phyloP scores from a whole-genome alignment of 1,140 invertebrate species.

The Cataglyphis hispanica region DNA sequence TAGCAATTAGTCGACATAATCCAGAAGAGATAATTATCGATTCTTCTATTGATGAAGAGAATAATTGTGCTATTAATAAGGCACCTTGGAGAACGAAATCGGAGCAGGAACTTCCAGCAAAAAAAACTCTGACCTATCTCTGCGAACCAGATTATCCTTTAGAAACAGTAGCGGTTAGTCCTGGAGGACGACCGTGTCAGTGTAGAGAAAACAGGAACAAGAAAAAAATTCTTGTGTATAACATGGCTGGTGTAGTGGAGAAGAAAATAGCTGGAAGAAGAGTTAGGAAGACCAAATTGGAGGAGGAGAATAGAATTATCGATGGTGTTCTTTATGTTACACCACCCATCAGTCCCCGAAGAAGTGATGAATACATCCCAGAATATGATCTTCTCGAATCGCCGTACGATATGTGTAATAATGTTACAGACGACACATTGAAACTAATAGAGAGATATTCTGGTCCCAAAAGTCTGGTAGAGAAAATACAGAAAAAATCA shows the following conservation, averaged over 20 bases:
- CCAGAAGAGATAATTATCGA: not conserved
- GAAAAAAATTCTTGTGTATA: constrained; percentile 75
- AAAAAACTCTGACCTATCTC: constrained; percentile 77
- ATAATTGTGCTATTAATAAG: not conserved
- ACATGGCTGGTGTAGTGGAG: constrained; percentile 60
- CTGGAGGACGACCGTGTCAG: constrained; percentile 74
- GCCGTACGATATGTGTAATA: constrained; percentile 70
- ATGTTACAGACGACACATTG: constrained; percentile 24
- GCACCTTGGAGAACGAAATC: constrained; percentile 72
- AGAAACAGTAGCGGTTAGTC: constrained; percentile 67
- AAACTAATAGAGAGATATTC: constrained; percentile 59
- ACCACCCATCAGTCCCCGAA: constrained; percentile 75
- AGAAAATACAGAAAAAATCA: constrained; percentile 1
- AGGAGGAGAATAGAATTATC: constrained; percentile 66
- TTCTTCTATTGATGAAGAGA: constrained; percentile 1
- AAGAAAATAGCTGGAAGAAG: constrained; percentile 32
- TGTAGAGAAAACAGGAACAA: constrained; percentile 80
- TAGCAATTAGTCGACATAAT: constrained; percentile 14
- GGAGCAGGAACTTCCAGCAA: constrained; percentile 70
- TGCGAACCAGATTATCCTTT: constrained; percentile 70
- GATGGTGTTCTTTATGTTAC: constrained; percentile 76
- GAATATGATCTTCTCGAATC: constrained; percentile 79
- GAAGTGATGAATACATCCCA: constrained; percentile 80
- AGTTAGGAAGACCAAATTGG: constrained; percentile 23
- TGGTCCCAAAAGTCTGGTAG: constrained; percentile 22